Percentiles rank a stretch among this genome's conserved stretches.
phyloP scores from a whole-genome alignment of 1,140 invertebrate species.

The Drosophila leontia region DNA sequence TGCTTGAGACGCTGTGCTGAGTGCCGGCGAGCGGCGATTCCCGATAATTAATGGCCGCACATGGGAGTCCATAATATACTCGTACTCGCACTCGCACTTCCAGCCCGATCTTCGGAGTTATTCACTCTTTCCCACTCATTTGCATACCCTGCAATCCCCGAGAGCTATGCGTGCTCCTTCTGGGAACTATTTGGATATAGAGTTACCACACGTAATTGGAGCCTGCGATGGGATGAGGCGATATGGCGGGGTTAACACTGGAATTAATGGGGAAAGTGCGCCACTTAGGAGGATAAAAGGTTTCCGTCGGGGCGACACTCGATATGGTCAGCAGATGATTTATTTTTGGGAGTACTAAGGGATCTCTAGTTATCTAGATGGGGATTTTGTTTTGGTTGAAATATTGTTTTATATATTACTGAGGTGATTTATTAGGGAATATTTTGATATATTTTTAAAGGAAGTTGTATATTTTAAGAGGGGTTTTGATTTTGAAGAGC shows the following conservation, averaged over 20 bases:
- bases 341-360: constrained; percentile 5
- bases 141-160: constrained; percentile 33
- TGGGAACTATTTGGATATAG: constrained; percentile 40
- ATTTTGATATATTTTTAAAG: neutral
- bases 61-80: constrained; percentile 43
- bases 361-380: constrained; percentile 9
- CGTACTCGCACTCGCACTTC: constrained; percentile 36
- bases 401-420: constrained; percentile 11
- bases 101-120: neutral
- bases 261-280: constrained; percentile 43
- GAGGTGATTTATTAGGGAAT: constrained; percentile 10
- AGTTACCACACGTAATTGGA: constrained; percentile 33
- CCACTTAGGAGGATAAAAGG: constrained; percentile 44
- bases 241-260: constrained; percentile 25
- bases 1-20: constrained; percentile 50
- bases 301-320: constrained; percentile 28
- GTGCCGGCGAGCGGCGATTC: constrained; percentile 65
- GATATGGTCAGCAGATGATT: constrained; percentile 35
- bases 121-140: constrained; percentile 24
- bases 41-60: constrained; percentile 74
- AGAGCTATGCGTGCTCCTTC: constrained; percentile 9
- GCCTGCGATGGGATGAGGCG: constrained; percentile 14
- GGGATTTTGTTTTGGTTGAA: neutral
- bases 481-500: neutral
- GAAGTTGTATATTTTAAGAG: neutral